Base-by-base conservation (phyloP, 2,888 invertebrate genomes). In the Myopa testacea region DNA sequence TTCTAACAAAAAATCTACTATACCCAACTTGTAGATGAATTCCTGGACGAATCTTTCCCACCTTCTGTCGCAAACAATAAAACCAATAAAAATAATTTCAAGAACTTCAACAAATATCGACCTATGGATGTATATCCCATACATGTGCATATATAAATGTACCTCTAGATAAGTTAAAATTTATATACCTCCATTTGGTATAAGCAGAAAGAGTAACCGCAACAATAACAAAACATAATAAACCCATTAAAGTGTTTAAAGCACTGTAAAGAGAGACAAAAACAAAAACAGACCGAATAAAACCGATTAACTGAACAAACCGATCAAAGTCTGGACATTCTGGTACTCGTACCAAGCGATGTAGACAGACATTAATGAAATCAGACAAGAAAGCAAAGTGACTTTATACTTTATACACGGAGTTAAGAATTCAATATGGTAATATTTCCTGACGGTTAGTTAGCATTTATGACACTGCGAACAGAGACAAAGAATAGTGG, bases 201-300 rank as follows among this genome's bases (percentile, higher is more conserved):
- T 38, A 26, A 69, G 19, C 12, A 26, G n/a, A n/a, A 16, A 14
- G 52, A 69, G 52, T 40, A 68, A 68, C 45, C 38, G n/a, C 40
- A 40, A 40, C 34, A 58, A 16, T 34, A 71, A 71, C 71, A 62
- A 68, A 45, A 75, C 75, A 75, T 69, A 68, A 75, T 26, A 75
- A 75, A 69, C 60, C 69, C 75, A 75, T 75, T 75, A 69, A 75
- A 55, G 75, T 69, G 68, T 69, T 75, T 75, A 26, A 75, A 75
- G 60, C 67, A 58, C 67, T 75, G 67, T 37, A 75, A 65, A 70
- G 52, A 16, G 55, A 26, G 40, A 45, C 50, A 26, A 74, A 4
- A 40, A 40, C 38, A 62, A 26, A 63, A 34, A 71, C 16, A 65
- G 38, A 52, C 26, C 52, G 34, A 50, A n/a, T 73, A 40, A 38